Evolutionary conservation across 2,113 vertebrate species (phyloP).

Genomic region (Actenoides lindsayi): DNA sequence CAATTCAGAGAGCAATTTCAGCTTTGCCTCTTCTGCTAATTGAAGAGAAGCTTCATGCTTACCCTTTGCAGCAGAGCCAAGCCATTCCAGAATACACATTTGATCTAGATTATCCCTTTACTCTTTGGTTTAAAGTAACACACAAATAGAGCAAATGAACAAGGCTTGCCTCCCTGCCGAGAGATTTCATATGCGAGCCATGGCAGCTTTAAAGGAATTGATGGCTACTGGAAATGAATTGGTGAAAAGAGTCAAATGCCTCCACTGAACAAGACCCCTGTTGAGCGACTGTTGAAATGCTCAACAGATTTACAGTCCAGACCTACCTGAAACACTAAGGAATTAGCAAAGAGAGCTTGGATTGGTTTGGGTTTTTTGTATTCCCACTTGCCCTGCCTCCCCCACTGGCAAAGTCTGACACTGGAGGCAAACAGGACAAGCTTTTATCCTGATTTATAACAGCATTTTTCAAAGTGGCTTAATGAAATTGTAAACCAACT

Average conservation of each 20-base stretch:
- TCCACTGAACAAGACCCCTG: not conserved
- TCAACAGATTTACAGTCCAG: not conserved
- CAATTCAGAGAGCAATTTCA: not conserved
- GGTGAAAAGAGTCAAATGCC: not conserved
- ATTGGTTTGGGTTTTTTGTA: not conserved
- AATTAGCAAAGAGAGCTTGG: not conserved
- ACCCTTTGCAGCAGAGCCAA: not conserved
- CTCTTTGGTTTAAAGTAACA: constrained; percentile 2
- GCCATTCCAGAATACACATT: not conserved
- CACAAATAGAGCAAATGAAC: not conserved
- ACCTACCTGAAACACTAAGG: not conserved
- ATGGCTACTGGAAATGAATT: not conserved
- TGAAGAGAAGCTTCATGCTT: not conserved
- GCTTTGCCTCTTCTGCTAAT: constrained; percentile 4
- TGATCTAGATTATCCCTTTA: not conserved
- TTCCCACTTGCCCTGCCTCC: not conserved
- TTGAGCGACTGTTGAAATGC: not conserved
- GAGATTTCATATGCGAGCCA: not conserved
- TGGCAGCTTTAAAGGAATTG: not conserved
- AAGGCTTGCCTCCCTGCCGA: not conserved
- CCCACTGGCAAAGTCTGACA: not conserved
- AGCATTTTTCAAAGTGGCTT: constrained; percentile 11
- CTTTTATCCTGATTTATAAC: constrained; percentile 29
- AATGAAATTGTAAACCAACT: constrained; percentile 7
- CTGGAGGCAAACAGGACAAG: not conserved